Conservation (phyloP, 2,113 vertebrate genomes). For the Stictonetta naevosa region DNA sequence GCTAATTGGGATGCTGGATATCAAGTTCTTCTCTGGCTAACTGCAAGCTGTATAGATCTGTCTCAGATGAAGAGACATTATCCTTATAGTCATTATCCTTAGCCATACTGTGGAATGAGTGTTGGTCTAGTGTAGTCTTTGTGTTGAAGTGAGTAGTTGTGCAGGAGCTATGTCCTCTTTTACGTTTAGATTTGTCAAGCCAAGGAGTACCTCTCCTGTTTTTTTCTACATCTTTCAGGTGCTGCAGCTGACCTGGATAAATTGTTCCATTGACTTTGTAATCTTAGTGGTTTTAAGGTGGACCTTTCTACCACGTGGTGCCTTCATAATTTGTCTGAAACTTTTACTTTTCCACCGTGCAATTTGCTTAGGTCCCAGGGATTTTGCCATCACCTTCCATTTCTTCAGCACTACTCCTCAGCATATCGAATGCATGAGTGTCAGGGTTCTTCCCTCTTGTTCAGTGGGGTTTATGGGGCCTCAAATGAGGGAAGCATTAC, state of each 20-base stretch:
- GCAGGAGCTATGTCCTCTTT: not conserved
- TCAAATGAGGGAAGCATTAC: not conserved
- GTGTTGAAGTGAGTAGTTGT: not conserved
- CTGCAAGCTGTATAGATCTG: not conserved
- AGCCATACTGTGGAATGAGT: not conserved
- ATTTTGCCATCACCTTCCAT: not conserved
- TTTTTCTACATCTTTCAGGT: not conserved
- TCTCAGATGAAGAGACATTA: not conserved
- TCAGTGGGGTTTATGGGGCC: not conserved
- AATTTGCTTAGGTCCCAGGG: not conserved
- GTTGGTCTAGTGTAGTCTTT: not conserved
- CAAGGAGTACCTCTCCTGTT: not conserved
- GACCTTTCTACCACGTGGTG: not conserved
- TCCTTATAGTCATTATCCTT: not conserved
- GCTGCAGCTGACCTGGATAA: not conserved
- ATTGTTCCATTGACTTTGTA: not conserved
- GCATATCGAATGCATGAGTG: not conserved
- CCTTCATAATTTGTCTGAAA: not conserved
- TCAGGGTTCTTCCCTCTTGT: not conserved
- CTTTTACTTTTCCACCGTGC: not conserved
- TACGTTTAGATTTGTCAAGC: not conserved
- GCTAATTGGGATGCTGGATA: not conserved
- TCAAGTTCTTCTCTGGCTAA: not conserved
- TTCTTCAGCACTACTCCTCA: not conserved
- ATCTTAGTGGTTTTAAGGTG: not conserved